Conservation (phyloP, 1,140 invertebrate genomes). For the Pogonognathellus flavescens region DNA sequence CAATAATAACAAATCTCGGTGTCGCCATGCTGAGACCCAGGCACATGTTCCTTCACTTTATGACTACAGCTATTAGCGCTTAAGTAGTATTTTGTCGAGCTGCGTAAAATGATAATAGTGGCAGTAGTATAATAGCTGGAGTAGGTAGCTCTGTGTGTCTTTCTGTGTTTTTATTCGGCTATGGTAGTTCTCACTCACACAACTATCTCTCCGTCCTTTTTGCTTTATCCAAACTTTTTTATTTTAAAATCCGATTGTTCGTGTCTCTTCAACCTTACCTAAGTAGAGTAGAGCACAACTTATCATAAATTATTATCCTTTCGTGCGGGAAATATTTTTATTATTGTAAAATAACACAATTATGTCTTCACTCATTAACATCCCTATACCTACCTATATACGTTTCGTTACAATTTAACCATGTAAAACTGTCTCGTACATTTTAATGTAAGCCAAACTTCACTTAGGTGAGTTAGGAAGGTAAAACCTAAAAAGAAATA, state of each 20-base stretch:
- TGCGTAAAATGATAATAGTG: slow-evolving; percentile 8
- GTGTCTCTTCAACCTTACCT: neutral
- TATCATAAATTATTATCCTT: slow-evolving; percentile 13
- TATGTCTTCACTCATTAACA: too few species aligned
- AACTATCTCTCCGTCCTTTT: neutral
- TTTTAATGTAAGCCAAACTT: too few species aligned
- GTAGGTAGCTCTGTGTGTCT: neutral
- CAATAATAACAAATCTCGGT: slow-evolving; percentile 50
- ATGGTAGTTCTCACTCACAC: neutral
- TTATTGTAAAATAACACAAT: too few species aligned
- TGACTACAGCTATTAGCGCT: slow-evolving; percentile 35
- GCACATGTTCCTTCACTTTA: slow-evolving; percentile 48
- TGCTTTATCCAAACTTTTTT: too few species aligned
- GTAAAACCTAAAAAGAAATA: too few species aligned
- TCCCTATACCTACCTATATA: too few species aligned
- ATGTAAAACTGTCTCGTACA: too few species aligned
- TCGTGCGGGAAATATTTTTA: neutral
- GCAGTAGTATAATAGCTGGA: neutral
- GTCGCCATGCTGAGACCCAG: slow-evolving; percentile 46
- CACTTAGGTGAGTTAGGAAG: too few species aligned
- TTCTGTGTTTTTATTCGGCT: neutral
- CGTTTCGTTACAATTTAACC: too few species aligned
- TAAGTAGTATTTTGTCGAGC: slow-evolving; percentile 24
- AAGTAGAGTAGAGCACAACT: neutral
- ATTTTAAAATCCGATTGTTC: neutral